Base-by-base conservation (phyloP, 2,113 vertebrate species). In the Serilophus lunatus region DNA sequence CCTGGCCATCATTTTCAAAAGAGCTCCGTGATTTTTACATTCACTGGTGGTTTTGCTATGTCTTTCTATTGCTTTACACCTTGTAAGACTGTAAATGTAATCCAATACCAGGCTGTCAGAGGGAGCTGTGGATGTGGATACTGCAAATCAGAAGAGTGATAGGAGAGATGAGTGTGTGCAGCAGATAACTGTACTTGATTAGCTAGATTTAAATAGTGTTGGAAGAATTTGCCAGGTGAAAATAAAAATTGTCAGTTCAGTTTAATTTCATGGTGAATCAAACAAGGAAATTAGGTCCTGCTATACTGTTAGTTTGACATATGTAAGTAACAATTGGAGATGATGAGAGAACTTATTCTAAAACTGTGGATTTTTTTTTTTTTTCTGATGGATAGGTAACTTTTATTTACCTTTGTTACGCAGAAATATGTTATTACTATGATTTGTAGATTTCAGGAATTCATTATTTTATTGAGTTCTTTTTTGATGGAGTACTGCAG, bases 201-300 rank as follows among this genome's bases (percentile, higher is more conserved):
- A 98, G 92, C 92, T 97, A 97, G 96, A 97, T 97, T 98, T 98
- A 98, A 98, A 98, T 98, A 97, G 97, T 97, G 98, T 97, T 60
- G 93, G 97, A 96, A 3, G 96, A 98, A 96, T 97, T 98, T 98
- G 91, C 97, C 94, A 98, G 97, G 98, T 98, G 98, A 98, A 98
- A 98, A 98, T 98, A 98, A 98, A 98, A 98, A 97, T 98, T 97
- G 97, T 98, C 97, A 75, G 97, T 98, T 98, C 98, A 97, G 97
- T 98, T 98, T 98, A 98, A 98, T 98, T 98, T 98, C 98, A 98
- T 98, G 97, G 98, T 98, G 97, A 98, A 98, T 98, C 98, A 98
- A 98, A 98, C 97, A 98, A 98, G 97, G 97, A 98, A 98, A 98
- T 98, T 98, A 98, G 98, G 98, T 98, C 98, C 97, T 97, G 95